Base-by-base conservation (phyloP, 2,113 vertebrate genomes). In the Amblyornis subalaris region DNA sequence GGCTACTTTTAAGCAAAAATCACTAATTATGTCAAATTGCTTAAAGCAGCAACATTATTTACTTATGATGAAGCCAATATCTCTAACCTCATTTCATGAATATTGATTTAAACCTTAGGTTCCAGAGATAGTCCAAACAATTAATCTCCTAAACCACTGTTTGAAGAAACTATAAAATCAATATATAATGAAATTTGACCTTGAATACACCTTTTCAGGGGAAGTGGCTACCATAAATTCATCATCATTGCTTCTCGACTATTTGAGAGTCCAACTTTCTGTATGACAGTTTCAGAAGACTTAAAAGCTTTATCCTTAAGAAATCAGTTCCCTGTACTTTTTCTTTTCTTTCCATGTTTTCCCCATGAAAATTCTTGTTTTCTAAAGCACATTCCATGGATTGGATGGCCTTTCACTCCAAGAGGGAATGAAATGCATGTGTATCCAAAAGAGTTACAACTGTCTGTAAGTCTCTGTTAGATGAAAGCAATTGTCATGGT, bases 71-170 rank as follows among this genome's bases (percentile, higher is more conserved):
- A 94, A 97, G 90, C 77, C 94, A 95, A 89, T 96, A 95, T 95
- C 95, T 94, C 92, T 96, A 96, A 96, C 90, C 92, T 96, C 94
- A 71, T 97, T 97, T 96, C 95, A 95, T 92, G 92, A 94, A 96
- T 97, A 96, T 97, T 96, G 94, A 97, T 97, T 96, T 97, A 97
- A 96, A 96, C 95, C 87, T 94, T 95, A 88, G 91, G 84, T 96
- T 95, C 87, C 87, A 89, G 95, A 93, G 78, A 91, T 74, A 89
- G 93, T 82, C 78, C 78, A 88, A 89, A 92, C 94, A 96, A 97
- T 97, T 97, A 95, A 95, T 95, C 95, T 96, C 75, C 91, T 95
- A 91, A 96, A 95, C 96, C 94, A 93, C 72, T 95, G 85, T 96
- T 96, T 96, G 94, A 96, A 94, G 91, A 97, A 96, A 96, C 94